Evolutionary conservation across 2,797 vertebrate genomes (phyloP).

Genomic region (Zalophus californianus): DNA sequence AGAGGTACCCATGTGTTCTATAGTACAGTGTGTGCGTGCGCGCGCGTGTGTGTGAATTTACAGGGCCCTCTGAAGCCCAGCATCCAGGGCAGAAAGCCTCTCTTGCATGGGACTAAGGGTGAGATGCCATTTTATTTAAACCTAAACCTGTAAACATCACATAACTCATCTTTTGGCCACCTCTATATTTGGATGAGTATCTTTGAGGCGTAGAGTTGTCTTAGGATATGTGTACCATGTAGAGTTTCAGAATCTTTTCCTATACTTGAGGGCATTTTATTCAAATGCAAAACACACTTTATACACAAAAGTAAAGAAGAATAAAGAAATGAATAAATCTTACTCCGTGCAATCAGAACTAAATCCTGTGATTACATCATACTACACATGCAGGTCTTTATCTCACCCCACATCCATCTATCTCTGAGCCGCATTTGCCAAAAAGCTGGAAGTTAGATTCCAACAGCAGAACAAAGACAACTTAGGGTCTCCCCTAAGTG

Average conservation of each 20-base stretch:
- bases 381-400: constrained; percentile 66
- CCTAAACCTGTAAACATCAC: neutral
- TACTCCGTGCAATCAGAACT: constrained; percentile 73
- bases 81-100: neutral
- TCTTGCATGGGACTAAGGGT: neutral
- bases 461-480: constrained; percentile 76
- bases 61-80: neutral
- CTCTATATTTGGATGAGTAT: neutral
- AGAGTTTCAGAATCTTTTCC: constrained; percentile 39
- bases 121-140: neutral
- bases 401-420: constrained; percentile 58
- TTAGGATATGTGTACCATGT: constrained; percentile 38
- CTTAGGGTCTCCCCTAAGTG: constrained; percentile 60
- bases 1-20: neutral
- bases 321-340: constrained; percentile 65
- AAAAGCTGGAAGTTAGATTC: constrained; percentile 78
- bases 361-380: constrained; percentile 71
- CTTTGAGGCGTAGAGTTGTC: neutral
- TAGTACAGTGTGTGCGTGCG: neutral
- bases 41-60: neutral
- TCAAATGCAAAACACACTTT: constrained; percentile 1
- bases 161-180: neutral
- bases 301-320: constrained; percentile 67
- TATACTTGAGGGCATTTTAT: neutral
- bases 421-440: constrained; percentile 49